These are phyloP conservation scores for Microctenopoma lineatum DNA, from an alignment of 2,797 vertebrate species.

Conservation along the genomic window DNA sequence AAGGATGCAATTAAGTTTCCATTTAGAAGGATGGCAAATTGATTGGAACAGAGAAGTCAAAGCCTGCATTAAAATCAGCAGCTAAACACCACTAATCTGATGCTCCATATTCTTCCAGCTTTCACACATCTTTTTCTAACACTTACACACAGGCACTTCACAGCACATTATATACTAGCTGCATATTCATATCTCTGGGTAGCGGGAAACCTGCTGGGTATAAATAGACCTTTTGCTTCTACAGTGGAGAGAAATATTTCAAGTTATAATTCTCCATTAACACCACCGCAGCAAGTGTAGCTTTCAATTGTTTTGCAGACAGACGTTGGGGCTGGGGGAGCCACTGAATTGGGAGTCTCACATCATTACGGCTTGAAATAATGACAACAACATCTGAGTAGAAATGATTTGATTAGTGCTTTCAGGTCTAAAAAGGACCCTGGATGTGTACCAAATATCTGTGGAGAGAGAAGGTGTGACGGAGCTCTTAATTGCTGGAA, in stretches of 20 bases:
- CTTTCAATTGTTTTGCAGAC: slow-evolving; percentile 64
- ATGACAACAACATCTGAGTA: slow-evolving; percentile 91
- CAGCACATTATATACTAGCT: slow-evolving; percentile 75
- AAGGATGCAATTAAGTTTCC: slow-evolving; percentile 88
- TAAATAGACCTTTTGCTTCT: slow-evolving; percentile 42
- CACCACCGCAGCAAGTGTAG: slow-evolving; percentile 82
- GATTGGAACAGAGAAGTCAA: slow-evolving; percentile 83
- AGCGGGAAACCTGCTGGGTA: slow-evolving; percentile 65
- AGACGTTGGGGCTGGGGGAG: slow-evolving; percentile 74
- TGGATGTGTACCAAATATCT: slow-evolving; percentile 95
- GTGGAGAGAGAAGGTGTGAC: slow-evolving; percentile 89
- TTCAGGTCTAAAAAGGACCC: slow-evolving; percentile 94
- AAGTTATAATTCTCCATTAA: slow-evolving; percentile 84
- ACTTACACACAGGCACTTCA: slow-evolving; percentile 17
- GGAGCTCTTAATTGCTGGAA: slow-evolving; percentile 97
- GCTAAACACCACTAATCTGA: slow-evolving; percentile 78
- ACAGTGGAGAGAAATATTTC: slow-evolving; percentile 61
- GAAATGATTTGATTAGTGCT: slow-evolving; percentile 99
- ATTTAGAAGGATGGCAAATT: slow-evolving; percentile 89
- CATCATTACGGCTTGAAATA: slow-evolving; percentile 93
- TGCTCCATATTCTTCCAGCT: slow-evolving; percentile 72
- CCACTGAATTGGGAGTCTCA: slow-evolving; percentile 80
- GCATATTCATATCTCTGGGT: slow-evolving; percentile 83
- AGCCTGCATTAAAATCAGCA: slow-evolving; percentile 82
- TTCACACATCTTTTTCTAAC: slow-evolving; percentile 25